Evolutionary conservation across 2,113 vertebrate genomes (phyloP).

Genomic region (Holacanthus passer): DNA sequence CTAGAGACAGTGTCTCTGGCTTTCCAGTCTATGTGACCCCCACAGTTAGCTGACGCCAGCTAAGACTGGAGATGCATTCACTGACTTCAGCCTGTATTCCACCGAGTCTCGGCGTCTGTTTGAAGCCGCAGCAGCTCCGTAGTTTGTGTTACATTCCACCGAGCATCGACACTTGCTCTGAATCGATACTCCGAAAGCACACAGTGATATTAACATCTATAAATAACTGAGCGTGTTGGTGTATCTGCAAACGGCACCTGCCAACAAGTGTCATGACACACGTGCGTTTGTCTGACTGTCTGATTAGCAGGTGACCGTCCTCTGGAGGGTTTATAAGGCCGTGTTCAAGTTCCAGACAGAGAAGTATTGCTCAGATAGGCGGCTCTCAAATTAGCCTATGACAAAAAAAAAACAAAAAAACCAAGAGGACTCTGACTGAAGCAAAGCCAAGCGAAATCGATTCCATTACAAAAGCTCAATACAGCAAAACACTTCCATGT

Average conservation of each 20-base stretch:
- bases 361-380: slow-evolving; percentile 65
- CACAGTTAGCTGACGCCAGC: slow-evolving; percentile 39
- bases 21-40: slow-evolving; percentile 44
- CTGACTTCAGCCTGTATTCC: slow-evolving; percentile 59
- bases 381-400: slow-evolving; percentile 37
- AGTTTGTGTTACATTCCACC: slow-evolving; percentile 61
- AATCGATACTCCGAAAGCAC: slow-evolving; percentile 67
- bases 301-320: slow-evolving; percentile 56
- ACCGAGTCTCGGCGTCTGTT: slow-evolving; percentile 39
- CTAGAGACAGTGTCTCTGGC: slow-evolving; percentile 48
- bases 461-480: slow-evolving; percentile 34
- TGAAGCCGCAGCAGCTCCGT: slow-evolving; percentile 47
- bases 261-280: slow-evolving; percentile 60
- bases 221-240: slow-evolving; percentile 58
- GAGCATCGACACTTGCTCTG: slow-evolving; percentile 38
- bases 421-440: slow-evolving; percentile 34
- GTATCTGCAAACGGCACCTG: slow-evolving; percentile 56
- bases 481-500: slow-evolving; percentile 40
- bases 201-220: slow-evolving; percentile 68
- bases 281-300: slow-evolving; percentile 41
- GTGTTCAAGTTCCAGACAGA: slow-evolving; percentile 52
- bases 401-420: slow-evolving; percentile 28
- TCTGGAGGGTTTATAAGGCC: slow-evolving; percentile 63
- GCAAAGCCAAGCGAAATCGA: slow-evolving; percentile 31
- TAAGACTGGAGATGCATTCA: slow-evolving; percentile 41